Conservation (phyloP, 1,140 invertebrate species). For the Drepana arcuata region DNA sequence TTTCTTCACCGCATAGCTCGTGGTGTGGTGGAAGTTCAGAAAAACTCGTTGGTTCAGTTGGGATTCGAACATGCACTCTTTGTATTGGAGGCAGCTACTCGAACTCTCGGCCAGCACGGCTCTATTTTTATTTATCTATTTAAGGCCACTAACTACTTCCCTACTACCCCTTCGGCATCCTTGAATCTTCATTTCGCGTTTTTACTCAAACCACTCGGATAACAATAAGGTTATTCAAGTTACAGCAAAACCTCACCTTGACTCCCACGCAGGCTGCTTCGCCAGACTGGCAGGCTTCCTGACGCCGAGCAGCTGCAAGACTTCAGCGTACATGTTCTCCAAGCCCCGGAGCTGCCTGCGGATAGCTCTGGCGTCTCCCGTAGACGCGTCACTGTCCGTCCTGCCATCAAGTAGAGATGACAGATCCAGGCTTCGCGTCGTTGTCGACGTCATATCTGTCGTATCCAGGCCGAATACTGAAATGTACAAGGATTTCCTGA, state of each 20-base stretch:
- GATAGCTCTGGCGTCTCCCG: conserved; percentile 84
- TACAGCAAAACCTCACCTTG: conserved; percentile 62
- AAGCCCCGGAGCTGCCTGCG: conserved; percentile 88
- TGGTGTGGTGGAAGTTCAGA: too few species aligned
- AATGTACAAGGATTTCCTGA: too few species aligned
- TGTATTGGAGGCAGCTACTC: too few species aligned
- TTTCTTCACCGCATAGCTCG: too few species aligned
- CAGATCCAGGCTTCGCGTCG: conserved; percentile 81
- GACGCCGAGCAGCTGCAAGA: conserved; percentile 85
- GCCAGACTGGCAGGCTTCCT: conserved; percentile 67
- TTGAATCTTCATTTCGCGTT: too few species aligned
- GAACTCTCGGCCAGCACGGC: too few species aligned
- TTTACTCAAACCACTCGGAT: too few species aligned
- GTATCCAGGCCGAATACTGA: conserved; percentile 81
- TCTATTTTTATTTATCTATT: background rate
- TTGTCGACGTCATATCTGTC: conserved; percentile 84
- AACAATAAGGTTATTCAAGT: too few species aligned
- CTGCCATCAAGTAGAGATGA: conserved; percentile 84
- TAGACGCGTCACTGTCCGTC: conserved; percentile 82
- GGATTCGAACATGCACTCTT: too few species aligned
- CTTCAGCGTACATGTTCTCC: conserved; percentile 91
- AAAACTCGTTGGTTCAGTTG: too few species aligned
- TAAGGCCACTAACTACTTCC: too few species aligned
- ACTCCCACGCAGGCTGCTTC: conserved; percentile 75
- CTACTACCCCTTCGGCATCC: too few species aligned